Conservation (phyloP, 2,888 invertebrate species). For the Serrognathus titanus region DNA sequence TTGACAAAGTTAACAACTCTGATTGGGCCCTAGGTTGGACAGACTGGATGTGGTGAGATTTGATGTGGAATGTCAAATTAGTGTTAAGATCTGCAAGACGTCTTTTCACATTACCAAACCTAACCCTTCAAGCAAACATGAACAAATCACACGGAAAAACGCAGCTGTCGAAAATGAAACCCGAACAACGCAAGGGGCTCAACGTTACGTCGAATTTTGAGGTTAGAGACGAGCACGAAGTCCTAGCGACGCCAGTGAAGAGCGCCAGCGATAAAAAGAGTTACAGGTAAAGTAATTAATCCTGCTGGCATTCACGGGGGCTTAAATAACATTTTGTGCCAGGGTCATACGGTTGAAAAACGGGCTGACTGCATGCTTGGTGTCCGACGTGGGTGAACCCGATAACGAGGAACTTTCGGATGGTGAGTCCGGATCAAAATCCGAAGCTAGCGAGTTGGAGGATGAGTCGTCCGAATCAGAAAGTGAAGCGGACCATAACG, state of each 20-base stretch:
- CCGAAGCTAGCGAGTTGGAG: conserved; percentile 21
- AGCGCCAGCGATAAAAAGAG: conserved; percentile 74
- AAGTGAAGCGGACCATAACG: conserved; percentile 27
- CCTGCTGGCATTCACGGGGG: too few relatives aligned
- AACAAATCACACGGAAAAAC: too few relatives aligned
- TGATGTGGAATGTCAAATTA: too few relatives aligned
- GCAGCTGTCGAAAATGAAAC: too few relatives aligned
- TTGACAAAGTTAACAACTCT: too few relatives aligned
- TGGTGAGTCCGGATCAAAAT: conserved; percentile 28
- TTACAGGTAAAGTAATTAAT: conserved; percentile 58
- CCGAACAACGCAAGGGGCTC: too few relatives aligned
- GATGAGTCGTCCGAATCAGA: conserved; percentile 8
- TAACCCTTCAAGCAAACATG: too few relatives aligned
- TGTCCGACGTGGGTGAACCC: conserved; percentile 57
- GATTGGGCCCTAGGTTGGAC: too few relatives aligned
- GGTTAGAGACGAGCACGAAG: conserved; percentile 27
- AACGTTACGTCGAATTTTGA: too few relatives aligned
- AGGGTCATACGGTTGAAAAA: conserved; percentile 66
- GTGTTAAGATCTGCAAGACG: too few relatives aligned
- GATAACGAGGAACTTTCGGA: conserved; percentile 42
- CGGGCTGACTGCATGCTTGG: conserved; percentile 68
- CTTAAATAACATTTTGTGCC: background rate
- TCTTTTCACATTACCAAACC: too few relatives aligned
- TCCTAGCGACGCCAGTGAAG: conserved; percentile 59
- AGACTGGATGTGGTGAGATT: too few relatives aligned